Base-by-base conservation (phyloP, 1,140 invertebrate genomes). In the Cryptotermes secundus region DNA sequence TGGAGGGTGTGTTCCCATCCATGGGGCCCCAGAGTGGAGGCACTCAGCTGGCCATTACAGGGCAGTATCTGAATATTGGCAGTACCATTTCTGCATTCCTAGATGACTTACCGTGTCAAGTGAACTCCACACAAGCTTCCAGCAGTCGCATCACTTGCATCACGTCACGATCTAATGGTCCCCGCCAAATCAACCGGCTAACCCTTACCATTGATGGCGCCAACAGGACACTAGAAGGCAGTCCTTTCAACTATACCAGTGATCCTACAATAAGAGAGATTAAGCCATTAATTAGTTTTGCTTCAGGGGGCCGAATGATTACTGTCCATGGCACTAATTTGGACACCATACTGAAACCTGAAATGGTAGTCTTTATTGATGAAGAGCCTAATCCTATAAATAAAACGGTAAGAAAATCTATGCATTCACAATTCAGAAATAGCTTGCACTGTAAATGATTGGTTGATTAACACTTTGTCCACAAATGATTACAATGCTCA, bases 261-360 rank as follows among this genome's bases (percentile, higher is more conserved):
- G 97, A 99, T 91, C 98, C 98, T n/a, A 96, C 94, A 0, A 96
- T 99, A 83, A 95, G 96, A 93, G 96, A 97, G 90, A 97, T 97
- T 49, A 97, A 97, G 90, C 96, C 96, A 12, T 87, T 97, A 26
- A 94, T 94, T 86, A 97, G 96, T 89, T 97, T 97, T 90, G 94
- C 93, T 10, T 97, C 97, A 87, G 98, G 98, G 85, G 98, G 98
- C 19, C 93, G 97, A 84, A 96, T 97, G 91, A 94, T 99, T 53
- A 97, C 96, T 65, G 96, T 99, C 0, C 96, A 97, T 89, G 98
- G 97, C 0, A 96, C 96, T 81, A 96, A 98, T 89, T 92, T 99
- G 38, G 94, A 97, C 87, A 97, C 96, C 1, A 96, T 99, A 87
- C 96, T 97, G 88, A 96, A 96, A 87, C 97, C 97, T 1, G 94